Base-by-base conservation (phyloP, 1,140 invertebrate species). In the Scaptomyza graminum region DNA sequence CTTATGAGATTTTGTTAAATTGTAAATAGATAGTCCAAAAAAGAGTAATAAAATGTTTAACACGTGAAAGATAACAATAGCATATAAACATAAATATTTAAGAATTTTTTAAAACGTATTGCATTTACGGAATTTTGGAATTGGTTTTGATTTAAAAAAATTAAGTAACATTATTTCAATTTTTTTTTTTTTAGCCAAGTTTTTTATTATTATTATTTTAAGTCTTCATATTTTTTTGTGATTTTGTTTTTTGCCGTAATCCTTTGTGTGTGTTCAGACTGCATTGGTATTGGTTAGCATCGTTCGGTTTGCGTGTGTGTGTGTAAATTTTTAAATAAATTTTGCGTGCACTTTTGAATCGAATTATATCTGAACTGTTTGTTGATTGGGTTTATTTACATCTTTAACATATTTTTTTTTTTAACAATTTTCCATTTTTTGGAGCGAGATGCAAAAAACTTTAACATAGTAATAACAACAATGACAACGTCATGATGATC, bases 391-490 rank as follows among this genome's bases (percentile, higher is more conserved):
- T 25, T 31, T 31, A 31, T 31, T 67, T 47, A 73, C 70, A 68
- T 74, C 74, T 43, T 39, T 57, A 66, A 76, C 76, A n/a, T n/a
- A n/a, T n/a, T n/a, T n/a, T 74, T 71, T n/a, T 57, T 22, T 22
- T 74, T 9, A 82, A 72, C 41, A 66, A n/a, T n/a, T n/a, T n/a
- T n/a, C n/a, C 59, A 43, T 69, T 46, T 50, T 60, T 62, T 11
- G 6, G 34, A 44, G 9, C 41, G 54, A 34, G 31, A 46, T 57
- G 41, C 44, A 57, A 43, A 25, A 65, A 71, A 52, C 54, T 49
- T 57, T 47, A 68, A 68, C 59, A 67, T 49, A 51, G 1, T n/a
- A 51, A 5, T n/a, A 78, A 87, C 63, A 87, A 74, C 44, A 87
- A 74, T 39, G 41, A 72, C 39, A 72, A 66, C 69, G 63, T 31